Conservation (phyloP, 1,140 invertebrate species). For the Lethrus apterus region DNA sequence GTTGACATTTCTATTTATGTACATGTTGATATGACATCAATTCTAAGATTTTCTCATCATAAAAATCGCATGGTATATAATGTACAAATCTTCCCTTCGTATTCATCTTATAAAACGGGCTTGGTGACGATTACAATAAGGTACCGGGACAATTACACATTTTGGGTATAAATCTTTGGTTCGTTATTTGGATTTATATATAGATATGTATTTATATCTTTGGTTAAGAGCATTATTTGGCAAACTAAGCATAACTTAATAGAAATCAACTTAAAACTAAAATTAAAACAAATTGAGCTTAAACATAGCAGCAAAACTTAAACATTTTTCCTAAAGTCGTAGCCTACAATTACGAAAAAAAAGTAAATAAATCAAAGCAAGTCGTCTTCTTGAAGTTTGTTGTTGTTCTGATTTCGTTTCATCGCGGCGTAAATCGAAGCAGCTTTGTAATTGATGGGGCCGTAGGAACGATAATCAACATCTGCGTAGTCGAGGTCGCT, state of each 20-base stretch:
- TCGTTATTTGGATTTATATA: too few relatives aligned
- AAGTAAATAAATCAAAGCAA: conserved; percentile 21
- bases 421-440: conserved; percentile 68
- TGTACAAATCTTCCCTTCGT: too few relatives aligned
- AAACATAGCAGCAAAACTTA: not conserved
- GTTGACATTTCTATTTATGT: too few relatives aligned
- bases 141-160: too few relatives aligned
- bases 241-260: conserved; percentile 7
- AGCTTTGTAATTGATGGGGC: conserved; percentile 84
- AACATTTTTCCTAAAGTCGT: not conserved
- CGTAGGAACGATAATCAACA: conserved; percentile 78
- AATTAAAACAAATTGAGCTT: not conserved
- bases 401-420: conserved; percentile 52
- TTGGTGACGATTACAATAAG: too few relatives aligned
- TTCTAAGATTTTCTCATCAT: too few relatives aligned
- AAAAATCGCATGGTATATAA: too few relatives aligned
- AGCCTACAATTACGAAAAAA: not conserved
- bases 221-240: not conserved
- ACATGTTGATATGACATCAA: too few relatives aligned
- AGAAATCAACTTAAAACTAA: conserved; percentile 3
- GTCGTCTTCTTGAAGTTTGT: conserved; percentile 29
- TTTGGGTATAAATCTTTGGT: too few relatives aligned
- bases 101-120: too few relatives aligned
- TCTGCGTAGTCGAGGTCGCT: conserved; percentile 83
- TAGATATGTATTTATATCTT: too few relatives aligned